phyloP scores from a whole-genome alignment of 2,113 vertebrate genomes.

The Pygathrix nemaeus region DNA sequence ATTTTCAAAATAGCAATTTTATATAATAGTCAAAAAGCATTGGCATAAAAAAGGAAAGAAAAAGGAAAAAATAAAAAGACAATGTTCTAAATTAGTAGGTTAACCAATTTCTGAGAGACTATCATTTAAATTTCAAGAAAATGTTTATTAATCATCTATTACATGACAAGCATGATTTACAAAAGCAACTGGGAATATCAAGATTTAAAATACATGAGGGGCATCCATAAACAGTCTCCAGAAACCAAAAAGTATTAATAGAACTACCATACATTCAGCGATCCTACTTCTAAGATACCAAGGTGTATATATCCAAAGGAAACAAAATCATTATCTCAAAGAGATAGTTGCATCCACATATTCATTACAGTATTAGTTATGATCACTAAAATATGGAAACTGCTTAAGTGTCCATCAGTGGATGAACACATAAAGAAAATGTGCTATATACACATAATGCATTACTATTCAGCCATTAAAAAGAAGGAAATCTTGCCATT shows the following conservation, averaged over 20 bases:
- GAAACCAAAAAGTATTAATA: background rate
- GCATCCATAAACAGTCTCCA: background rate
- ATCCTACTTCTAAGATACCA: background rate
- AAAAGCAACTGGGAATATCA: background rate
- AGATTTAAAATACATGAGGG: background rate
- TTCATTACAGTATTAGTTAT: too few relatives aligned
- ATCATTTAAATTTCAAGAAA: background rate
- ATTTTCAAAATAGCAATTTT: background rate
- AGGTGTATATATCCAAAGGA: background rate
- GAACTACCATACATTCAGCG: background rate
- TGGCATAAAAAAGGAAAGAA: background rate
- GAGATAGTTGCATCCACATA: too few relatives aligned
- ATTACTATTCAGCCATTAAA: background rate
- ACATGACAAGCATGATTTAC: background rate
- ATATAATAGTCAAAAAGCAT: background rate
- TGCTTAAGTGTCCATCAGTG: too few relatives aligned
- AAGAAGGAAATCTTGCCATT: background rate
- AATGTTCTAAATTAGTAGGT: background rate
- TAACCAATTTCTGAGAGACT: background rate
- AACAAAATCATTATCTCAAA: background rate
- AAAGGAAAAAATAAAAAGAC: background rate
- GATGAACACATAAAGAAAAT: background rate
- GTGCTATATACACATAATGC: background rate
- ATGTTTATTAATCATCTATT: background rate
- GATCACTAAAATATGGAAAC: background rate